Evolutionary conservation across 2,113 vertebrate species (phyloP), one percentile per base, ranked within the genome.

Genomic region (Clinocottus analis): DNA sequence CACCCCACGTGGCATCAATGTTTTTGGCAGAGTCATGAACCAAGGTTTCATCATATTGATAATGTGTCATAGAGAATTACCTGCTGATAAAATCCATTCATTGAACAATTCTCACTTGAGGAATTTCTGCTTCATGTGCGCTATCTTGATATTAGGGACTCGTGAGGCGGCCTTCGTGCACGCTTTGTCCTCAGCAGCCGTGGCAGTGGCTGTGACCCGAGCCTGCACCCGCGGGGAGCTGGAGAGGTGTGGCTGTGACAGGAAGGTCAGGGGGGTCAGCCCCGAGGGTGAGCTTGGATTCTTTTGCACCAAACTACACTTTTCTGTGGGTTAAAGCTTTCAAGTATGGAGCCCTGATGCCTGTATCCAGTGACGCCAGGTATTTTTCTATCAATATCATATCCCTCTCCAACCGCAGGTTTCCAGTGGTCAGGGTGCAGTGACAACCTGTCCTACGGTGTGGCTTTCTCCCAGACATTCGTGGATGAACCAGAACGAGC

Each of bases 381-480:
- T 47, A 49, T 31, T 77, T 70, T 58, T n/a, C 14, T 3, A 60
- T 69, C 53, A 77, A 41, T 8, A 13, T 9, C 39, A 12, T 23
- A 4, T 33, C 29, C 31, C 33, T 53, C 62, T 74, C 77, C 39
- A 29, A 35, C 71, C 27, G 3, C 83, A 96, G 94, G 95, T 21
- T 96, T 96, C 89, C 94, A 95, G 68, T 95, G 96, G 94, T 96
- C 91, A 0, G 95, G 96, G 9, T 96, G 95, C 89, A 96, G 95
- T 49, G 95, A 96, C 85, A 95, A 96, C 83, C 75, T 96, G 58
- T 94, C 90, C 21, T 94, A 95, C 0, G 93, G 95, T 0, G 91
- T 92, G 72, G 91, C 93, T n/a, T 96, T 96, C 85, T 97, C 95
- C 64, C 95, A 96, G 81, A 93, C 93, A 2, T 96, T 96, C 0